Evolutionary conservation across 2,113 vertebrate species (phyloP).

Genomic region (Boleophthalmus pectinirostris): DNA sequence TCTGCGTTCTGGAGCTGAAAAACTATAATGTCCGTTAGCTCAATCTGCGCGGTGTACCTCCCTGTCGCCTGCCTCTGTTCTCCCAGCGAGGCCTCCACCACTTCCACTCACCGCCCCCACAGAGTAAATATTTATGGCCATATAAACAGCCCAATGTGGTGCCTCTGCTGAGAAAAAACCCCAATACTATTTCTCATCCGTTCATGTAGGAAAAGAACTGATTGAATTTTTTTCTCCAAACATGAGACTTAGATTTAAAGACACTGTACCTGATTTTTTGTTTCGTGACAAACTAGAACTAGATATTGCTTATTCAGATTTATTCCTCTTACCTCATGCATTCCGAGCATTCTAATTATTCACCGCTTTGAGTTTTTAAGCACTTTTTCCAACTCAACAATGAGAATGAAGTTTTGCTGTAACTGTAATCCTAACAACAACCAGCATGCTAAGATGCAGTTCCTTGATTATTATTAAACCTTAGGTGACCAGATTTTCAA

Average conservation of each 20-base stretch:
- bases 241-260: conserved; percentile 21
- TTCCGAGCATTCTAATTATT: too few relatives aligned
- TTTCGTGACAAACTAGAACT: too few relatives aligned
- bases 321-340: too few relatives aligned
- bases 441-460: too few relatives aligned
- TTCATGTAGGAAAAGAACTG: conserved; percentile 19
- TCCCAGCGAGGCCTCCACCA: conserved; percentile 38
- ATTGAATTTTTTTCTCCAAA: conserved; percentile 27
- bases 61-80: conserved; percentile 9
- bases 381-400: too few relatives aligned
- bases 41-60: conserved; percentile 31
- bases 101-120: conserved; percentile 39
- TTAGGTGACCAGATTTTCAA: too few relatives aligned
- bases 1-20: conserved; percentile 7
- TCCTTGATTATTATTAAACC: too few relatives aligned
- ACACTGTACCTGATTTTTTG: not conserved
- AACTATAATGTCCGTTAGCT: conserved; percentile 11
- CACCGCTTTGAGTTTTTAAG: too few relatives aligned
- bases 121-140: conserved; percentile 58
- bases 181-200: conserved; percentile 27
- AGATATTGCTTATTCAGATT: too few relatives aligned
- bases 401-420: too few relatives aligned
- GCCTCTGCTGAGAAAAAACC: conserved; percentile 17
- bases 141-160: conserved; percentile 27
- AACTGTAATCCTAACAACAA: too few relatives aligned